Conservation (phyloP, 2,113 vertebrate species). For the Apeltes quadracus region DNA sequence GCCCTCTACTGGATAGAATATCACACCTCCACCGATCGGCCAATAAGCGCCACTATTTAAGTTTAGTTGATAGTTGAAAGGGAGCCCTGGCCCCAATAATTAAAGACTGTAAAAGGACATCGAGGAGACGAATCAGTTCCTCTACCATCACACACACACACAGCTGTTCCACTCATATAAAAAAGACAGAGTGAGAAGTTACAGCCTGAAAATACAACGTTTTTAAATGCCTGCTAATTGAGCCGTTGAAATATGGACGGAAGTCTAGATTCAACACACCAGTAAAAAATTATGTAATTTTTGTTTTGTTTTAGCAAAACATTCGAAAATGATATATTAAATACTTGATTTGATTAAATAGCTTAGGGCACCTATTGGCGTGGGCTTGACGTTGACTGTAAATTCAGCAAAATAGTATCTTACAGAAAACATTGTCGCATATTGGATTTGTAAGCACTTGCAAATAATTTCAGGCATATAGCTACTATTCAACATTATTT, state of each 20-base stretch:
- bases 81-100: not conserved
- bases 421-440: not conserved
- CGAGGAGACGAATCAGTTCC: not conserved
- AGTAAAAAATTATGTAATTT: not conserved
- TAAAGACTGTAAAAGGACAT: not conserved
- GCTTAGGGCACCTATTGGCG: not conserved
- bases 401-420: too few species aligned
- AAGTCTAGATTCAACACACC: not conserved
- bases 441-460: not conserved
- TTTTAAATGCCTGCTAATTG: not conserved
- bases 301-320: not conserved
- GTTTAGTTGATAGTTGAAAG: not conserved
- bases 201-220: not conserved
- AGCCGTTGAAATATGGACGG: not conserved
- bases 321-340: not conserved
- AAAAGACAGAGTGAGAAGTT: not conserved
- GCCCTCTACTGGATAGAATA: slow-evolving; percentile 76
- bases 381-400: not conserved
- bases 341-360: not conserved
- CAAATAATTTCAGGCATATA: not conserved
- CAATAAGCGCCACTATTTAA: slow-evolving; percentile 1
- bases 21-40: not conserved
- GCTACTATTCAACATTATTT: not conserved
- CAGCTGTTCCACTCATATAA: not conserved
- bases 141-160: not conserved